Evolutionary conservation across 2,113 vertebrate genomes (phyloP), one percentile per base, ranked within the genome.

Genomic region (Rhea pennata): DNA sequence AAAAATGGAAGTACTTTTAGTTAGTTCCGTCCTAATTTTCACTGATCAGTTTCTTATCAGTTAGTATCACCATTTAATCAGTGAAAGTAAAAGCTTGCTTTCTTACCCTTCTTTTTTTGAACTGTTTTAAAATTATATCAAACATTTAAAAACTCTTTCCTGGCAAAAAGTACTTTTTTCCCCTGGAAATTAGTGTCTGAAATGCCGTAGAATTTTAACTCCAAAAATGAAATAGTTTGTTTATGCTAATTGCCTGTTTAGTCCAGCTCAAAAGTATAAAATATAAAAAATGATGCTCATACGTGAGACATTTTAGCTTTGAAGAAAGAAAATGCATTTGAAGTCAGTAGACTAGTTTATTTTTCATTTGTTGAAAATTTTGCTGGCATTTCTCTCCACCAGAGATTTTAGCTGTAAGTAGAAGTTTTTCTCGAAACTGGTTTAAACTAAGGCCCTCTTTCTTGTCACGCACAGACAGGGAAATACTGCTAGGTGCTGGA

Each of bases 401-500:
- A n/a, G 89, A 94, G 81, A 87, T 96, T 95, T 95, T 64, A 94
- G 94, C 94, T 92, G 74, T 96, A 93, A 97, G 84, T 95, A 97
- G 86, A 95, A 95, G 73, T 93, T 95, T 96, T 87, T 48, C 95
- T 95, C 95, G 96, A 96, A 96, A 96, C 95, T 95, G 91, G 42
- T 97, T 97, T 97, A 97, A 95, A 67, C 93, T 96, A 94, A 97
- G 92, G 88, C 95, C 80, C 83, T 97, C 96, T 97, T 98, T 92
- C 97, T 97, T 96, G 95, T 98, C 97, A 98, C 97, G 96, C 96
- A 97, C 96, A 97, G 97, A 97, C 96, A 95, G 92, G 96, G 94
- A 96, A 97, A 97, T 96, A 93, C 94, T 94, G 96, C 90, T 94
- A 91, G 96, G 95, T 93, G 93, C 86, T 92, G 95, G 97, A 97